phyloP scores from a whole-genome alignment of 2,888 invertebrate species.

The Seira sanloemensis region DNA sequence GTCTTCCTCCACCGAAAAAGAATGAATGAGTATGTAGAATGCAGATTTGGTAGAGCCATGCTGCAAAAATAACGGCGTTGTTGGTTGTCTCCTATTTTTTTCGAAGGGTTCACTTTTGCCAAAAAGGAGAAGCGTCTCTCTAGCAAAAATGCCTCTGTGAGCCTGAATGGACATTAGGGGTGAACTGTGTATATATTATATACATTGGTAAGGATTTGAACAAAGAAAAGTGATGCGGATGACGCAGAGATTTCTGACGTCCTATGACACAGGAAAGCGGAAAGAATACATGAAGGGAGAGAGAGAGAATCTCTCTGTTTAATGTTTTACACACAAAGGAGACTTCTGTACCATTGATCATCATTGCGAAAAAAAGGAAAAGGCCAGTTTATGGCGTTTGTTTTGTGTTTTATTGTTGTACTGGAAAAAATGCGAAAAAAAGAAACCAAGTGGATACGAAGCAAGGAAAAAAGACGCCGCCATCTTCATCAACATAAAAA shows the following conservation, averaged over 20 bases:
- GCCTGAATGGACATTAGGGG: too few relatives aligned
- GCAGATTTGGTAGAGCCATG: too few relatives aligned
- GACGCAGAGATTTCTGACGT: not conserved
- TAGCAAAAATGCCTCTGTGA: too few relatives aligned
- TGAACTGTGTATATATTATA: too few relatives aligned
- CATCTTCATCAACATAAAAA: not conserved
- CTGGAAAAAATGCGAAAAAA: slow-evolving; percentile 28
- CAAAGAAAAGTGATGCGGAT: not conserved
- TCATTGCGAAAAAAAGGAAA: slow-evolving; percentile 11
- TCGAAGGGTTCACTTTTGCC: too few relatives aligned
- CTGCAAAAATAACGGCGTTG: too few relatives aligned
- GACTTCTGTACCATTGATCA: not conserved
- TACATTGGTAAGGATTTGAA: too few relatives aligned
- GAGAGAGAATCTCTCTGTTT: not conserved
- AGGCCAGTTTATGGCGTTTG: not conserved
- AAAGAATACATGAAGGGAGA: not conserved
- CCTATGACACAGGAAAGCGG: too few relatives aligned
- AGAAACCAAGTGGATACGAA: too few relatives aligned
- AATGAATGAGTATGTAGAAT: slow-evolving; percentile 56
- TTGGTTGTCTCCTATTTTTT: too few relatives aligned
- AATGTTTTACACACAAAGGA: too few relatives aligned
- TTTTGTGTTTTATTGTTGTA: slow-evolving; percentile 2
- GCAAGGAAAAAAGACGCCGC: slow-evolving; percentile 41
- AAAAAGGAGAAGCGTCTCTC: too few relatives aligned
- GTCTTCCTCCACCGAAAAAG: slow-evolving; percentile 22